Evolutionary conservation across 2,888 invertebrate species (phyloP).

Genomic region (Coleophora flavipennella): DNA sequence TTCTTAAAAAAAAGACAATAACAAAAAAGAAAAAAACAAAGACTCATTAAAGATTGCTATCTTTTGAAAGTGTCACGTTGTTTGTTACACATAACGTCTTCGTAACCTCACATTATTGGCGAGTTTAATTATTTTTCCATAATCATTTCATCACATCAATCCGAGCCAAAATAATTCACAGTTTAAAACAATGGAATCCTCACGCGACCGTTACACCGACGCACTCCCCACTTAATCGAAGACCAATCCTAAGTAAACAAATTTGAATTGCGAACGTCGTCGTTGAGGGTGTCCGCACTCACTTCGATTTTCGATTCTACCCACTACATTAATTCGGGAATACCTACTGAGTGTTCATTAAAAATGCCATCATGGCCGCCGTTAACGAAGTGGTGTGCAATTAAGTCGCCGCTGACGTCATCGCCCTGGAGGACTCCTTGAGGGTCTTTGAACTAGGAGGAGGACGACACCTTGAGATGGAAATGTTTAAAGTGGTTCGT

Average conservation of each 20-base stretch:
- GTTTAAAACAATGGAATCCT: background rate
- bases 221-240: slow-evolving; percentile 28
- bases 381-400: slow-evolving; percentile 72
- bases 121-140: too few relatives aligned
- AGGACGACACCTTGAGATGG: slow-evolving; percentile 53
- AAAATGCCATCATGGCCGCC: slow-evolving; percentile 69
- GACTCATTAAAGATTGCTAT: too few relatives aligned
- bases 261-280: slow-evolving; percentile 32
- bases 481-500: slow-evolving; percentile 60
- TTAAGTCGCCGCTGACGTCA: slow-evolving; percentile 71
- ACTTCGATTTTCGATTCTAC: slow-evolving; percentile 65
- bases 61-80: too few relatives aligned
- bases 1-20: too few relatives aligned
- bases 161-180: too few relatives aligned
- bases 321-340: slow-evolving; percentile 68
- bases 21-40: too few relatives aligned
- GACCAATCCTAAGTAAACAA: slow-evolving; percentile 65
- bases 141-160: too few relatives aligned
- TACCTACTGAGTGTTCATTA: slow-evolving; percentile 53
- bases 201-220: background rate
- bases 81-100: too few relatives aligned
- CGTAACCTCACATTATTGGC: too few relatives aligned
- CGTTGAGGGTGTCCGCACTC: slow-evolving; percentile 47
- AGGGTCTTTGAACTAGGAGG: slow-evolving; percentile 42
- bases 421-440: slow-evolving; percentile 43